A percentile compares a stretch with the other conserved stretches of the same genome.
Conservation (phyloP, 2,888 invertebrate species). For the Stenichneumon culpator region DNA sequence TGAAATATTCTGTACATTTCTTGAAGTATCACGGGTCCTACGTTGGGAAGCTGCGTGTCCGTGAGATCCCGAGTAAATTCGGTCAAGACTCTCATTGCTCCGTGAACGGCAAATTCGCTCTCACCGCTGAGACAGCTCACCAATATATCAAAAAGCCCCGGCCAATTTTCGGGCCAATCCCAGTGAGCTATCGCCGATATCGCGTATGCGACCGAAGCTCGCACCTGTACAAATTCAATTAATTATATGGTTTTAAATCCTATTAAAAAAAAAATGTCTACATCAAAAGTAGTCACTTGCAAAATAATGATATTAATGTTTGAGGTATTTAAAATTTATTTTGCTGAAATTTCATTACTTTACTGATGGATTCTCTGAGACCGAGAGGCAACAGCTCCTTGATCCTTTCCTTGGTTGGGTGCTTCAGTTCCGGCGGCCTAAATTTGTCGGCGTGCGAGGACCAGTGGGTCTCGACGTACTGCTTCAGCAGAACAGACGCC, state of each 20-base stretch:
- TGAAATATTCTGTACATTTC: conserved; percentile 90
- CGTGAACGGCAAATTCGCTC: conserved; percentile 88
- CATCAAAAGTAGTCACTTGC: background rate
- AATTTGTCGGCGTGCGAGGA: conserved; percentile 87
- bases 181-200: conserved; percentile 90
- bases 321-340: background rate
- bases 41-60: conserved; percentile 88
- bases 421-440: conserved; percentile 86
- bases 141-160: conserved; percentile 89
- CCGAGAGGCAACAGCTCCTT: conserved; percentile 89
- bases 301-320: no score
- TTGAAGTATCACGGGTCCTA: conserved; percentile 90
- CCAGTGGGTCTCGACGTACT: conserved; percentile 91
- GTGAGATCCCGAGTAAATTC: conserved; percentile 90
- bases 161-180: conserved; percentile 92
- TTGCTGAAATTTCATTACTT: conserved; percentile 81
- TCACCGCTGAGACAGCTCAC: conserved; percentile 88
- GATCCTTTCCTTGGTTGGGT: conserved; percentile 88
- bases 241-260: background rate
- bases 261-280: background rate
- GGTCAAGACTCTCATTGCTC: conserved; percentile 90
- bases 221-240: conserved; percentile 82
- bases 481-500: conserved; percentile 90
- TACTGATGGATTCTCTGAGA: conserved; percentile 89
- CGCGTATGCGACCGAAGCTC: conserved; percentile 90